These are phyloP conservation scores for Phalangium opilio DNA, from an alignment of 2,888 invertebrate genomes.

Conservation along the genomic window DNA sequence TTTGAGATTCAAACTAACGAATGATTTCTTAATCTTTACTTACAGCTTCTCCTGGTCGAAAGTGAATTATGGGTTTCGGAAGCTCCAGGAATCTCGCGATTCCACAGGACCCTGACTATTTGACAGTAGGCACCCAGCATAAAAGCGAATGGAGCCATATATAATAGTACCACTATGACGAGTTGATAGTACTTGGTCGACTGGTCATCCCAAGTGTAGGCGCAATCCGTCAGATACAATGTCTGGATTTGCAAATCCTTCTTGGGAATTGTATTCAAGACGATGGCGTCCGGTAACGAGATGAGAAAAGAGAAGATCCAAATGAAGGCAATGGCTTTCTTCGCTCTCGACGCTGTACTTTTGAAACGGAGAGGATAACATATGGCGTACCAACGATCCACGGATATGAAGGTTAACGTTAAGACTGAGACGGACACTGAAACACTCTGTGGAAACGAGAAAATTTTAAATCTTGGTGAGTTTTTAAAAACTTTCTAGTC, in stretches of 20 bases:
- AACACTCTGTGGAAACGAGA: conserved; percentile 49
- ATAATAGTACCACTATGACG: conserved; percentile 43
- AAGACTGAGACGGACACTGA: conserved; percentile 82
- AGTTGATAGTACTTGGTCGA: conserved; percentile 38
- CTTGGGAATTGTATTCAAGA: conserved; percentile 39
- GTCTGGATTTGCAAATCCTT: conserved; percentile 20
- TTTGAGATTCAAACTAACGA: too few relatives aligned
- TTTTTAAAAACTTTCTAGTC: too few relatives aligned
- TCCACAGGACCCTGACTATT: conserved; percentile 69
- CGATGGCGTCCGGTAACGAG: conserved; percentile 48
- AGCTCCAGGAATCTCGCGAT: conserved; percentile 53
- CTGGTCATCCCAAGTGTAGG: conserved; percentile 49
- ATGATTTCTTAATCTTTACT: too few relatives aligned
- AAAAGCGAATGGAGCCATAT: conserved; percentile 60
- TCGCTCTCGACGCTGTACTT: conserved; percentile 63
- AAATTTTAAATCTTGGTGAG: too few relatives aligned
- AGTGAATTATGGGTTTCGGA: conserved; percentile 11
- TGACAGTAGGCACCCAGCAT: conserved; percentile 73
- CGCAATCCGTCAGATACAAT: conserved; percentile 52
- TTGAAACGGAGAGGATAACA: conserved; percentile 77
- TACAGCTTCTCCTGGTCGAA: too few relatives aligned
- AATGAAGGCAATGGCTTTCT: conserved; percentile 61
- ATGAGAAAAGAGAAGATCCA: conserved; percentile 54
- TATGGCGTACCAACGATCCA: conserved; percentile 91
- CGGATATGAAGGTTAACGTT: conserved; percentile 82